Conservation (phyloP, 2,797 vertebrate species). For the Gobio occitaniae region DNA sequence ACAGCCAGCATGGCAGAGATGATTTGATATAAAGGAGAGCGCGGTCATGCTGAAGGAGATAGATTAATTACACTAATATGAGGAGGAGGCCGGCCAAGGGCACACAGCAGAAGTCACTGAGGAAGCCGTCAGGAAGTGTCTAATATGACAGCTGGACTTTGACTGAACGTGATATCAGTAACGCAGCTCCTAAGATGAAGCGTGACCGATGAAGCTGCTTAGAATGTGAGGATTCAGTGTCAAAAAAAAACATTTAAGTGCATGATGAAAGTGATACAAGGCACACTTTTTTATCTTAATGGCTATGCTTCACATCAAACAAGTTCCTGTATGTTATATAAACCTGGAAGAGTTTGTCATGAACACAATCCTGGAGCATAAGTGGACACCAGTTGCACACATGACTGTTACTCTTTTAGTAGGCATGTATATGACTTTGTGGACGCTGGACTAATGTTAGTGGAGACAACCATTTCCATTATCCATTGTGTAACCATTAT, state of each 20-base stretch:
- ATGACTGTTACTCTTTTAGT: neutral
- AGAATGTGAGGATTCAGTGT: neutral
- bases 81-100: constrained; percentile 46
- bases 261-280: neutral
- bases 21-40: constrained; percentile 41
- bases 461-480: neutral
- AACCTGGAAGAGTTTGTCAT: neutral
- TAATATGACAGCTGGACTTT: neutral
- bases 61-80: constrained; percentile 54
- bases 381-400: neutral
- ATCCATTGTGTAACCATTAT: neutral
- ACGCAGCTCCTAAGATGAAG: no score
- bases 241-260: neutral
- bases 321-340: neutral
- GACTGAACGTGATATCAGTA: neutral
- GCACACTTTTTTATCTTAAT: no score
- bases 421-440: neutral
- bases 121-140: constrained; percentile 12
- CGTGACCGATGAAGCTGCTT: neutral
- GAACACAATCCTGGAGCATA: neutral
- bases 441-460: neutral
- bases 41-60: constrained; percentile 33
- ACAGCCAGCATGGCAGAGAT: constrained; percentile 36
- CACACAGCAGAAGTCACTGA: constrained; percentile 21
- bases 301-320: neutral